Conservation (phyloP, 1,140 invertebrate species). For the Dolichoris vasculosae region DNA sequence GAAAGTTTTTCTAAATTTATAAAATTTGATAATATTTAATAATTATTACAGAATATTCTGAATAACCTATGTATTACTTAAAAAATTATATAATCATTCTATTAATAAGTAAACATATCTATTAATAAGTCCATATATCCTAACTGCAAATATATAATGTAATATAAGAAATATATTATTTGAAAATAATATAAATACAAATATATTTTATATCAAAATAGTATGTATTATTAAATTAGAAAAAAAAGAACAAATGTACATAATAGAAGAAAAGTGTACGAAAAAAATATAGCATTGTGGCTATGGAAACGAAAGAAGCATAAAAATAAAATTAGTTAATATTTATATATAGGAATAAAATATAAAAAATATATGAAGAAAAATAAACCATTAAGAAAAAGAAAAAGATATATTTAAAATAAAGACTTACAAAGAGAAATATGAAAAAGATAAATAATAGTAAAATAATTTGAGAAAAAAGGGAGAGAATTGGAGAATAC, state of each 20-base stretch:
- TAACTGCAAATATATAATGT: no score
- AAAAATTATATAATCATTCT: no score
- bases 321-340: not conserved
- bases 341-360: not conserved
- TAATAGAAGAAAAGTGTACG: not conserved
- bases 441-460: not conserved
- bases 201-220: not conserved
- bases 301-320: not conserved
- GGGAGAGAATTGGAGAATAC: not conserved
- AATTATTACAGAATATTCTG: no score
- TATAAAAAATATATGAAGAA: not conserved
- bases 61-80: no score
- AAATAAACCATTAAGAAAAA: conserved; percentile 16
- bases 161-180: not conserved
- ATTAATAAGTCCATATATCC: no score
- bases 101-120: no score
- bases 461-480: not conserved
- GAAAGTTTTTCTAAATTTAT: not conserved
- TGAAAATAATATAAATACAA: not conserved
- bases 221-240: not conserved
- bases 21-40: no score
- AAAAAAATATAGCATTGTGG: not conserved
- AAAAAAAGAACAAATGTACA: not conserved
- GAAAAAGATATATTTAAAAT: not conserved
- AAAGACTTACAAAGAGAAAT: conserved; percentile 1